Percentiles rank a stretch among this genome's conserved stretches.
phyloP scores from a whole-genome alignment of 2,888 invertebrate species.

The Phengaris arion region DNA sequence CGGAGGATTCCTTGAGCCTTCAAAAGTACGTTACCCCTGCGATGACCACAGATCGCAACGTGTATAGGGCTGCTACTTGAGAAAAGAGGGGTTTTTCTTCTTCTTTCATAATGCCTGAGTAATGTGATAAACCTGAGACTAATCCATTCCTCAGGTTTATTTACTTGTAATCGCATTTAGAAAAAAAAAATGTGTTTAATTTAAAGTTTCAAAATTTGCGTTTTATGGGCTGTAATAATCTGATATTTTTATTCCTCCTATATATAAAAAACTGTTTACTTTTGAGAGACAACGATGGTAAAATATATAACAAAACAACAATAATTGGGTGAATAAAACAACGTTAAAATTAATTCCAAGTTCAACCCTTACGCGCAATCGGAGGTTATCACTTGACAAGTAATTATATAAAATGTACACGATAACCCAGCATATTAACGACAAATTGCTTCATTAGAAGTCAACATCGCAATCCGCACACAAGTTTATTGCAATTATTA shows the following conservation, averaged over 20 bases:
- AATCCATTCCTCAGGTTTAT: too few relatives aligned
- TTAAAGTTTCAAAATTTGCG: too few relatives aligned
- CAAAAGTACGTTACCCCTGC: constrained; percentile 3
- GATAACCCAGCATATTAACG: constrained; percentile 19
- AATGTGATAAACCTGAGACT: too few relatives aligned
- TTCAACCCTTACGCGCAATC: constrained; percentile 24
- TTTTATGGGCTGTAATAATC: too few relatives aligned
- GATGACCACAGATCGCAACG: background rate
- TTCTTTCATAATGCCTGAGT: too few relatives aligned
- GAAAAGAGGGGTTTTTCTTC: too few relatives aligned
- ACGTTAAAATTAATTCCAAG: background rate
- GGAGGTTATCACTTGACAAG: constrained; percentile 12
- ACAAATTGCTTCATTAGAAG: constrained; percentile 22
- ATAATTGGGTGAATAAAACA: background rate
- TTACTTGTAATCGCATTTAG: too few relatives aligned
- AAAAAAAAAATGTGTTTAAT: too few relatives aligned
- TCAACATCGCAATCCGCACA: constrained; percentile 37
- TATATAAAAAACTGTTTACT: background rate
- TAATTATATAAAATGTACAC: constrained; percentile 18
- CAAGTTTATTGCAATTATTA: constrained; percentile 36
- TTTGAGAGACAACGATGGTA: background rate
- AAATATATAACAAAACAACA: background rate
- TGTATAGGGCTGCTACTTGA: background rate
- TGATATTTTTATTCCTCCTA: too few relatives aligned
- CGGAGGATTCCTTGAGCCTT: constrained; percentile 8